phyloP scores from a whole-genome alignment of 1,140 invertebrate genomes.

The Neodiprion virginianus region DNA sequence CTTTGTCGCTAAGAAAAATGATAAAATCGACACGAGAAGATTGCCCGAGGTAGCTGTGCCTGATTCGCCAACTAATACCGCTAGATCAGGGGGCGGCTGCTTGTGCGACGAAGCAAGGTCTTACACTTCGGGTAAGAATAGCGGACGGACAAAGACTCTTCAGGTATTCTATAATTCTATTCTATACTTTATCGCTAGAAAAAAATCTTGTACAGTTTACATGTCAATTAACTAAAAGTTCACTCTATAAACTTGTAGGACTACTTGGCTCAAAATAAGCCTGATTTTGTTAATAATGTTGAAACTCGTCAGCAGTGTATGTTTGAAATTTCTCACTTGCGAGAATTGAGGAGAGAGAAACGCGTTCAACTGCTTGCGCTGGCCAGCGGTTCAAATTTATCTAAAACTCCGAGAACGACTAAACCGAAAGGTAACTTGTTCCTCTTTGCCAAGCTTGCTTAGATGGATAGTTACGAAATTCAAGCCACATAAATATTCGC shows the following conservation, averaged over 20 bases:
- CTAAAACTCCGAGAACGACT: constrained; percentile 34
- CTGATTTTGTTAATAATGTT: constrained; percentile 54
- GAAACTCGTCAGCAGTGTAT: constrained; percentile 56
- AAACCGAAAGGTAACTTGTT: constrained; percentile 42
- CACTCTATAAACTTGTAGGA: constrained; percentile 43
- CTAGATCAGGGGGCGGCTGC: constrained; percentile 32
- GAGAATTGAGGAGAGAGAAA: constrained; percentile 53
- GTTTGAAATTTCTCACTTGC: constrained; percentile 52
- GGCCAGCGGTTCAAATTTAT: constrained; percentile 40
- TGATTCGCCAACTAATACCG: constrained; percentile 12
- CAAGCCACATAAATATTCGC: not conserved
- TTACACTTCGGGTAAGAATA: constrained; percentile 20
- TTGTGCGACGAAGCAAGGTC: constrained; percentile 35
- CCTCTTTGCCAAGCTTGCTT: constrained; percentile 3
- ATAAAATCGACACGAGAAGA: not conserved
- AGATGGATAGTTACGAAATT: not conserved
- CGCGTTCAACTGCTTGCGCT: constrained; percentile 51
- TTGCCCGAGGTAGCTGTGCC: constrained; percentile 9
- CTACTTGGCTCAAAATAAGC: constrained; percentile 54
- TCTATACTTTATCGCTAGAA: not conserved
- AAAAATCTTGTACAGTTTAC: too few relatives aligned
- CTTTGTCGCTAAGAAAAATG: not conserved
- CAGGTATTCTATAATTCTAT: constrained; percentile 35
- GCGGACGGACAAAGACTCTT: constrained; percentile 36
- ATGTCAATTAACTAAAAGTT: not conserved